Evolutionary conservation across 1,140 invertebrate species (phyloP).

Genomic region (Nylanderia fulva): DNA sequence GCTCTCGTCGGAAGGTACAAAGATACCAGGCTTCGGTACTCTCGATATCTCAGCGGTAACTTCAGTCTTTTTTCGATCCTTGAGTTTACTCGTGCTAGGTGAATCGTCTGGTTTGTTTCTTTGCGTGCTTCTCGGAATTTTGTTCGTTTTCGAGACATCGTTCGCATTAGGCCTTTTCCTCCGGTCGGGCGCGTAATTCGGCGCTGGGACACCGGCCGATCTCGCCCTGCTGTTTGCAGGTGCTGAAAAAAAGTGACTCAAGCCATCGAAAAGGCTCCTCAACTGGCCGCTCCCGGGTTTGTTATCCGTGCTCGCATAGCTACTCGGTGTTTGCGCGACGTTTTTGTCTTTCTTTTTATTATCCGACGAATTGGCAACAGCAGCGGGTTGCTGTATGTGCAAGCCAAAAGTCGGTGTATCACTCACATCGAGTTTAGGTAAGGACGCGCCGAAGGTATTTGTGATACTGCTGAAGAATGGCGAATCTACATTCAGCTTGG

Average conservation of each 20-base stretch:
- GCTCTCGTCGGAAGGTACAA: slow-evolving; percentile 77
- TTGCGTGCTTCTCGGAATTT: slow-evolving; percentile 48
- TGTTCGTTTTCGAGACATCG: slow-evolving; percentile 65
- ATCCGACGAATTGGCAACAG: slow-evolving; percentile 61
- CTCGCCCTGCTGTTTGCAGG: slow-evolving; percentile 87
- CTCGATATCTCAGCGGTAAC: slow-evolving; percentile 31
- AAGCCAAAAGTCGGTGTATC: slow-evolving; percentile 80
- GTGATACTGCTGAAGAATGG: slow-evolving; percentile 82
- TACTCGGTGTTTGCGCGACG: background rate
- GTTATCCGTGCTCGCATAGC: slow-evolving; percentile 63
- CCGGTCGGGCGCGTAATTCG: slow-evolving; percentile 86
- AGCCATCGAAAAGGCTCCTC: slow-evolving; percentile 92
- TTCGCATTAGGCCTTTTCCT: slow-evolving; percentile 81
- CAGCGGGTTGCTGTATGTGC: slow-evolving; percentile 77
- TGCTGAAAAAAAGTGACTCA: slow-evolving; percentile 93
- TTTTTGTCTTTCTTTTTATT: slow-evolving; percentile 68
- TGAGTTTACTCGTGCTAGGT: slow-evolving; percentile 47
- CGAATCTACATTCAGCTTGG: slow-evolving; percentile 81
- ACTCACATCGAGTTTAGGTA: slow-evolving; percentile 81
- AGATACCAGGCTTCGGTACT: slow-evolving; percentile 79
- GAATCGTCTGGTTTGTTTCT: slow-evolving; percentile 53
- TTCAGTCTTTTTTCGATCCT: slow-evolving; percentile 58
- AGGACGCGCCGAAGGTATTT: slow-evolving; percentile 78
- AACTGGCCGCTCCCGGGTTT: slow-evolving; percentile 89
- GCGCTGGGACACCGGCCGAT: slow-evolving; percentile 84